Percentiles rank a stretch among this genome's conserved stretches.
Evolutionary conservation across 2,113 vertebrate species (phyloP).

Genomic region (Xyrauchen texanus): DNA sequence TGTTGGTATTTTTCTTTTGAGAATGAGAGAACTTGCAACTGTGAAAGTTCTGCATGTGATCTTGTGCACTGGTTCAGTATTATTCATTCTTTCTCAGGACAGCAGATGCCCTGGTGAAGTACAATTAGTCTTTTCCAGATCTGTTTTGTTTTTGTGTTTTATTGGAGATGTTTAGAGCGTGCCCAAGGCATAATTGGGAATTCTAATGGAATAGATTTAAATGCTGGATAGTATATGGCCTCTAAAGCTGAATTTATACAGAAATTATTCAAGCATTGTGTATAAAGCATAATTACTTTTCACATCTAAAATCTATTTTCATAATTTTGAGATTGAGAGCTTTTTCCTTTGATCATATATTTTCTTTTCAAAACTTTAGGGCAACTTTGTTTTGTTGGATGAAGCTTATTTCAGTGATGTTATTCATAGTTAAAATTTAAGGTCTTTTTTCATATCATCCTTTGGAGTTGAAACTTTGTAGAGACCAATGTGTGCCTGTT

Average conservation of each 20-base stretch:
- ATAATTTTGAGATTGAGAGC: neutral
- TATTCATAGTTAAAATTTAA: no score
- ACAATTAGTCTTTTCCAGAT: slow-evolving; percentile 18
- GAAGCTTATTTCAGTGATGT: no score
- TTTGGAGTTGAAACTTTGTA: no score
- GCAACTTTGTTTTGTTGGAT: neutral
- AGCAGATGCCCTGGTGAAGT: slow-evolving; percentile 36
- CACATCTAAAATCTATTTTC: neutral
- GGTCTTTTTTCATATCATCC: no score
- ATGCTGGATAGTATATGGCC: neutral
- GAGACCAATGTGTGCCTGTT: slow-evolving; percentile 2
- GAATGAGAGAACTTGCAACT: neutral
- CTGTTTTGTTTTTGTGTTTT: neutral
- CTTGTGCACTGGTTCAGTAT: neutral
- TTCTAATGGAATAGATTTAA: neutral
- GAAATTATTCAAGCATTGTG: neutral
- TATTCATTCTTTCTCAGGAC: neutral
- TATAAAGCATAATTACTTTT: neutral
- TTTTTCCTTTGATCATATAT: neutral
- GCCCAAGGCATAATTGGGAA: neutral
- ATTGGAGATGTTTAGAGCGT: neutral
- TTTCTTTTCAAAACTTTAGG: neutral
- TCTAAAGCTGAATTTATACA: neutral
- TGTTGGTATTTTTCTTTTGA: slow-evolving; percentile 24
- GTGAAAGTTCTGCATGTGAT: slow-evolving; percentile 1